Percentiles rank a stretch among this genome's conserved stretches.
Conservation (phyloP, 2,888 invertebrate species). For the Timandra comae region DNA sequence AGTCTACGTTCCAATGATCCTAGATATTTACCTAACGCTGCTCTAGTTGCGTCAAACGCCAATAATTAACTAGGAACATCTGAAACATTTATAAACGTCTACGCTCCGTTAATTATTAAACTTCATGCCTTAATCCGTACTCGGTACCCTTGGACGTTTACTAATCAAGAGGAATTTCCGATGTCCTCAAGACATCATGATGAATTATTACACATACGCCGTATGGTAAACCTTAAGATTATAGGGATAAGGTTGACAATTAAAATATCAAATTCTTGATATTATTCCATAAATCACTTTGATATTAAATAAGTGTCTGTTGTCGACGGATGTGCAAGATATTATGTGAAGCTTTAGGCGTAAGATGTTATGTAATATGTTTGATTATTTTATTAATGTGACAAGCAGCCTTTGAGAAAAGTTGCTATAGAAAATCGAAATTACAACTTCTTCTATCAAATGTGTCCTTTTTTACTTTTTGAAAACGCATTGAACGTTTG, state of each 20-base stretch:
- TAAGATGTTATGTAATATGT: no score
- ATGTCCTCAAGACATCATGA: slow-evolving; percentile 18
- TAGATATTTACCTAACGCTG: no score
- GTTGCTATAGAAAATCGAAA: no score
- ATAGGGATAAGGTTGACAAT: slow-evolving; percentile 17
- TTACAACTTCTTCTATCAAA: no score
- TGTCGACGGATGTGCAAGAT: slow-evolving; percentile 28
- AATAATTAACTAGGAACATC: not conserved
- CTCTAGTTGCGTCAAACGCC: not conserved
- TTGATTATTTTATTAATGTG: no score
- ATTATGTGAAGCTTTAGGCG: no score
- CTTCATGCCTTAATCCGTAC: slow-evolving; percentile 10
- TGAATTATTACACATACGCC: slow-evolving; percentile 8
- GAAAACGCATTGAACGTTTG: no score
- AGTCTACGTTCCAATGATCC: no score
- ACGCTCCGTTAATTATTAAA: slow-evolving; percentile 7
- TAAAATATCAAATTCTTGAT: slow-evolving; percentile 20
- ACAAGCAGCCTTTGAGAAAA: no score
- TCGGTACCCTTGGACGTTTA: slow-evolving; percentile 9
- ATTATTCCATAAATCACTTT: slow-evolving; percentile 40
- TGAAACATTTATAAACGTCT: not conserved
- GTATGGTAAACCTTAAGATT: slow-evolving; percentile 14
- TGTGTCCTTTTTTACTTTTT: no score
- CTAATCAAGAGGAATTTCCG: slow-evolving; percentile 26
- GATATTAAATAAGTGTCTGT: slow-evolving; percentile 42